phyloP scores from a whole-genome alignment of 2,888 invertebrate genomes.

The Ypsolopha scabrella region DNA sequence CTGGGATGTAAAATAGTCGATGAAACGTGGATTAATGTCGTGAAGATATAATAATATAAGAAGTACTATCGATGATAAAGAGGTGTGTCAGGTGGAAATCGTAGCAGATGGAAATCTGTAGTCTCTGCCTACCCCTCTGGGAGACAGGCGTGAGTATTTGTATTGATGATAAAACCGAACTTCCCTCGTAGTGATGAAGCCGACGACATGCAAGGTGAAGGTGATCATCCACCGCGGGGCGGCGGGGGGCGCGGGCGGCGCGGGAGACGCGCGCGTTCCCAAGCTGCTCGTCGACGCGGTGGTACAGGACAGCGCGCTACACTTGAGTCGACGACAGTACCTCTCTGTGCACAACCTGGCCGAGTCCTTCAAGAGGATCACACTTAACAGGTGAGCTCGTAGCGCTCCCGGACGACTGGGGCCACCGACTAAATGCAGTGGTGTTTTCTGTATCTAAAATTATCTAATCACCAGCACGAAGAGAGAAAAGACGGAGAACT shows the following conservation, averaged over 20 bases:
- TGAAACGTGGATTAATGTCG: no score
- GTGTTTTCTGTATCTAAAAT: no score
- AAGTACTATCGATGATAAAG: no score
- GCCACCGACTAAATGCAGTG: no score
- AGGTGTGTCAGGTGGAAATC: no score
- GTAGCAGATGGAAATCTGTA: no score
- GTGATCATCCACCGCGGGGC: conserved; percentile 74
- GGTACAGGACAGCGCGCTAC: conserved; percentile 80
- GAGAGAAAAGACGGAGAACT: no score
- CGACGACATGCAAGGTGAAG: conserved; percentile 82
- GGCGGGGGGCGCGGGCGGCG: conserved; percentile 13
- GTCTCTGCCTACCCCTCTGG: no score
- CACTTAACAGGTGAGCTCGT: conserved; percentile 50
- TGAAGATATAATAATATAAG: no score
- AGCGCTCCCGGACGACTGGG: background rate
- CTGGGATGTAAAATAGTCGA: no score
- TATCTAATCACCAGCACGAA: no score
- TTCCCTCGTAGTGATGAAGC: conserved; percentile 77
- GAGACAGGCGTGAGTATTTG: no score
- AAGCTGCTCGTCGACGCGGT: conserved; percentile 75
- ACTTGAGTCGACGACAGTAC: conserved; percentile 80
- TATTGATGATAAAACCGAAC: background rate
- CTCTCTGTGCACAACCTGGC: conserved; percentile 69
- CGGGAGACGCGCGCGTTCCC: conserved; percentile 72
- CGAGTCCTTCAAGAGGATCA: conserved; percentile 73